Evolutionary conservation across 2,797 vertebrate species (phyloP), one percentile per base, ranked within the genome.

Genomic region (Ceyx erithaca): DNA sequence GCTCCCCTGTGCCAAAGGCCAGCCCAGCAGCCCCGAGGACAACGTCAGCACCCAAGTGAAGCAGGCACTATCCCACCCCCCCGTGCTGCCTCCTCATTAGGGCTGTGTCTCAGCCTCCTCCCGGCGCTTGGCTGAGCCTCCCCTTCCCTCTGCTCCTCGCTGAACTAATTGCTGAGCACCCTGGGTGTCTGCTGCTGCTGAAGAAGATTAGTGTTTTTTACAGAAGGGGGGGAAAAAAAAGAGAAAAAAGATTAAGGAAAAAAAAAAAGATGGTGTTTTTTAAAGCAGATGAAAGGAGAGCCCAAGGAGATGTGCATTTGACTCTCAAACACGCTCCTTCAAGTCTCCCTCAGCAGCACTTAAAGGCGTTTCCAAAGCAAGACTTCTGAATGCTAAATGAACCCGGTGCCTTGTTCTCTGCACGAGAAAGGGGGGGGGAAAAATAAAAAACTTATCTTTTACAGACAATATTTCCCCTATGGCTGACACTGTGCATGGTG

Each of bases 361-460:
- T 97, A 97, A 97, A 97, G 97, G 96, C 68, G 25, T 96, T 97
- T 97, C 97, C 97, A 97, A 95, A 96, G 97, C 94, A 95, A 97
- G 95, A 96, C 97, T 97, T 96, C 96, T 97, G 98, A 97, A 98
- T 98, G 96, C 96, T 64, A 96, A 98, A 98, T 97, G 97, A 97
- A 98, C 96, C 51, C 89, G 1, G 91, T 2, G 96, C 95, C 94
- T 93, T 90, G 81, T 91, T 96, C 95, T 93, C 92, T 80, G 76
- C 91, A 97, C 89, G 95, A 97, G 95, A 97, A 97, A 97, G 94
- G 80, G 25, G 25, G 22, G 21, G 46, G 6, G 5, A 9, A 3
- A 64, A 69, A 67, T 45, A 78, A 52, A 33, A 43, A 61, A 10
- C 61, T 80, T 89, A 89, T 90, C 97, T 97, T 97, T 97, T 89